Evolutionary conservation across 2,888 invertebrate genomes (phyloP), one percentile per base, ranked within the genome.

Genomic region (Philereme transversata): DNA sequence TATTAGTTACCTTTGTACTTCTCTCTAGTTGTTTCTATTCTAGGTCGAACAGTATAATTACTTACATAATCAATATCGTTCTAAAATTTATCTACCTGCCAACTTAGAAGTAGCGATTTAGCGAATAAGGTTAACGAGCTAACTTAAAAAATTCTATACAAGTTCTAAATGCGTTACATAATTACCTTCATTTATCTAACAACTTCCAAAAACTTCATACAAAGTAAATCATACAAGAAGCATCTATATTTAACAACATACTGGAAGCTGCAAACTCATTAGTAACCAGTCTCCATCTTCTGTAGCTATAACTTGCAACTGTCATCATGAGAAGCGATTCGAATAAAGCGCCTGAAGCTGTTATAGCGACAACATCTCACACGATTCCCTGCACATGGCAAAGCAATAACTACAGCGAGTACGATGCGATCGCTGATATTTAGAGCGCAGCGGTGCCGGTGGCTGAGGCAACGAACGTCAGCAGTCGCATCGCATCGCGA

Each of bases 371-470:
- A 51, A 38, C 60, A 51, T 58, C 54, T 47, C 60, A 51, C 60
- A 58, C 60, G 51, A 51, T 46, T 51, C 51, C 22, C 48, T 35
- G 45, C n/a, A 10, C 57, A 48, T 4, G 46, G 58, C 62, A 56
- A 56, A 50, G 68, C 67, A 64, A 63, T 69, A 56, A 59, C 45
- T 54, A 7, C n/a, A 47, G 46, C 43, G 53, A 60, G 62, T 62
- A 71, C 76, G 71, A 76, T 75, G 64, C 77, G 71, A 81, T 84
- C 78, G 79, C 78, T 77, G 83, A 81, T 84, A 86, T 86, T 86
- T 86, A 86, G 22, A 22, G 22, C 22, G 22, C 77, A 78, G 71
- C 71, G 60, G 70, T 62, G 67, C 22, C 46, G 22, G 56, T 60
- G 55, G 59, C 50, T 53, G 60, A 67, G 51, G 67, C 22, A 22